Percentiles rank a stretch among this genome's conserved stretches.
Conservation (phyloP, 2,113 vertebrate species). For the Corvus hawaiiensis region DNA sequence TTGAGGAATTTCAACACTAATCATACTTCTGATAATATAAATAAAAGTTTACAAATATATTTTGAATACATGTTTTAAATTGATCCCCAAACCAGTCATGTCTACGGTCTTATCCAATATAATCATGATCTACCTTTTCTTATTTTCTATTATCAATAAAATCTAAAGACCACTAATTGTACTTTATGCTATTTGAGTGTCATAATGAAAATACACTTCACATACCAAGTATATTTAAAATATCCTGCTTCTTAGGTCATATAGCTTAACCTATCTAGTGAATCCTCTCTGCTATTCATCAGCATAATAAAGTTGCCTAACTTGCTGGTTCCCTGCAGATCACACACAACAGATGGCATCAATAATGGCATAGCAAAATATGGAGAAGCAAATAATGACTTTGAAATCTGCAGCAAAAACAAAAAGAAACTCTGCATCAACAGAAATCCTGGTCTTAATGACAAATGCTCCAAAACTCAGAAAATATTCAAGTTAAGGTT, state of each 20-base stretch:
- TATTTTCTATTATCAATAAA: background rate
- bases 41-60: background rate
- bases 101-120: background rate
- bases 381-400: background rate
- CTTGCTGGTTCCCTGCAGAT: background rate
- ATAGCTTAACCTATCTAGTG: background rate
- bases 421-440: background rate
- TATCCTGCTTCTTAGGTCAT: background rate
- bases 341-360: background rate
- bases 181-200: background rate
- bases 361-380: background rate
- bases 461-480: background rate
- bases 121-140: background rate
- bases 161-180: background rate
- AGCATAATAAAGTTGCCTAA: background rate
- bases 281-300: background rate
- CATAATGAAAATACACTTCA: background rate
- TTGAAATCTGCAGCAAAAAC: background rate
- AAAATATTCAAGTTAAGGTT: background rate
- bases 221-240: background rate
- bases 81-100: background rate
- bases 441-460: background rate
- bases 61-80: background rate
- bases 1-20: background rate
- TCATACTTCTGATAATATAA: background rate